Conservation (phyloP, 2,797 vertebrate species). For the Protonibea diacanthus region DNA sequence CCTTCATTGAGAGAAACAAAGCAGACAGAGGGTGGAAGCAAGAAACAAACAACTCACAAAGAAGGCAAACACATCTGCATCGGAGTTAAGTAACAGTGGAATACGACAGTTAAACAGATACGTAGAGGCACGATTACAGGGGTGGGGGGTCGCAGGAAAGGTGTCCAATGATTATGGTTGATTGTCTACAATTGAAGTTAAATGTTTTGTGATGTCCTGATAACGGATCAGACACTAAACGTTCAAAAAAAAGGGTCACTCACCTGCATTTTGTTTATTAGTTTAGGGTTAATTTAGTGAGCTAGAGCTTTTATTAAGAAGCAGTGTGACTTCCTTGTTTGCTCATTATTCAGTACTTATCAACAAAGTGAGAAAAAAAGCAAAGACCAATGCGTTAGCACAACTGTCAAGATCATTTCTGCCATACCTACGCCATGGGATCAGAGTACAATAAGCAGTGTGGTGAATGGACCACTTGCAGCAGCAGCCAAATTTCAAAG, state of each 20-base stretch:
- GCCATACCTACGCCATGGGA: slow-evolving; percentile 59
- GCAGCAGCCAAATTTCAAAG: slow-evolving; percentile 73
- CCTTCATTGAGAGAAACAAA: slow-evolving; percentile 45
- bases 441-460: slow-evolving; percentile 56
- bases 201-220: slow-evolving; percentile 13
- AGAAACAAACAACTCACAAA: slow-evolving; percentile 67
- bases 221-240: slow-evolving; percentile 33
- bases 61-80: slow-evolving; percentile 67
- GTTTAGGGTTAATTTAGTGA: slow-evolving; percentile 73
- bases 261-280: slow-evolving; percentile 75
- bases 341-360: slow-evolving; percentile 64
- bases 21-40: slow-evolving; percentile 44
- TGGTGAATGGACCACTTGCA: slow-evolving; percentile 56
- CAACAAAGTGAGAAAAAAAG: slow-evolving; percentile 52
- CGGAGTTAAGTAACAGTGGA: slow-evolving; percentile 35
- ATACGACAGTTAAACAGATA: slow-evolving; percentile 30
- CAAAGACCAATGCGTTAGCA: slow-evolving; percentile 63
- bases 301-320: slow-evolving; percentile 76
- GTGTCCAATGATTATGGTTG: slow-evolving; percentile 38
- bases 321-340: slow-evolving; percentile 73
- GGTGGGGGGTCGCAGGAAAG: slow-evolving; percentile 8
- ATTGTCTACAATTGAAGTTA: slow-evolving; percentile 21
- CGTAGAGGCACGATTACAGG: slow-evolving; percentile 25
- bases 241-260: slow-evolving; percentile 69
- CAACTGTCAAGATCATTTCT: slow-evolving; percentile 60